phyloP scores from a whole-genome alignment of 2,797 vertebrate genomes.

The Pterois miles region DNA sequence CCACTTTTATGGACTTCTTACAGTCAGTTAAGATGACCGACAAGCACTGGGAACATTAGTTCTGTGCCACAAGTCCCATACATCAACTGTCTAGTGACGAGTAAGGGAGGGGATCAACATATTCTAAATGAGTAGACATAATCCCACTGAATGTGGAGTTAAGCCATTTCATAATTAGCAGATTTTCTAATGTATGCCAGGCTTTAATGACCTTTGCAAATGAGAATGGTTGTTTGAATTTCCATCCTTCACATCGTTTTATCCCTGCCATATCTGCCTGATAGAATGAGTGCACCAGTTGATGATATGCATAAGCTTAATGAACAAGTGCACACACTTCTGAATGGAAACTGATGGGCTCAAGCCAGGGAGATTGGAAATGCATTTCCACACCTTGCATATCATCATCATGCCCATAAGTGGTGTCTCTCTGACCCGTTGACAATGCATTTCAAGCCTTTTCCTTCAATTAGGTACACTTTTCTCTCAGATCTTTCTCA shows the following conservation, averaged over 20 bases:
- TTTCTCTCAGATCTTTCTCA: constrained; percentile 69
- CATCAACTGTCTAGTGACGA: constrained; percentile 79
- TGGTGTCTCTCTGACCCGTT: constrained; percentile 80
- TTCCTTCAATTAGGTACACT: constrained; percentile 81
- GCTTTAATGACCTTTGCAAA: constrained; percentile 86
- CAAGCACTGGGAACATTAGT: constrained; percentile 80
- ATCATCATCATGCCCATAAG: constrained; percentile 79
- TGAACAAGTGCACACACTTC: constrained; percentile 80
- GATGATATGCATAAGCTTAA: constrained; percentile 84
- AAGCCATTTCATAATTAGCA: constrained; percentile 87
- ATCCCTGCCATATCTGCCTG: constrained; percentile 81
- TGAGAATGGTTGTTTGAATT: constrained; percentile 84
- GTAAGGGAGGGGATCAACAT: constrained; percentile 80
- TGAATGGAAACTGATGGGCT: constrained; percentile 82
- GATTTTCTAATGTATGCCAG: constrained; percentile 84
- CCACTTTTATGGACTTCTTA: constrained; percentile 74
- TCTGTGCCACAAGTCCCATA: constrained; percentile 80
- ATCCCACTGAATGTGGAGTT: constrained; percentile 85
- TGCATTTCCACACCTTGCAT: constrained; percentile 83
- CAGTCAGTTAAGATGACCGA: constrained; percentile 82
- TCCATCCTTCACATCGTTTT: constrained; percentile 81
- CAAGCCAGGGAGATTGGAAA: constrained; percentile 77
- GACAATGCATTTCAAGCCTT: constrained; percentile 84
- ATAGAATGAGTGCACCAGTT: constrained; percentile 78
- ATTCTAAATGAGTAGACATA: constrained; percentile 84